phyloP scores from a whole-genome alignment of 2,113 vertebrate genomes.

The Etia nguti region DNA sequence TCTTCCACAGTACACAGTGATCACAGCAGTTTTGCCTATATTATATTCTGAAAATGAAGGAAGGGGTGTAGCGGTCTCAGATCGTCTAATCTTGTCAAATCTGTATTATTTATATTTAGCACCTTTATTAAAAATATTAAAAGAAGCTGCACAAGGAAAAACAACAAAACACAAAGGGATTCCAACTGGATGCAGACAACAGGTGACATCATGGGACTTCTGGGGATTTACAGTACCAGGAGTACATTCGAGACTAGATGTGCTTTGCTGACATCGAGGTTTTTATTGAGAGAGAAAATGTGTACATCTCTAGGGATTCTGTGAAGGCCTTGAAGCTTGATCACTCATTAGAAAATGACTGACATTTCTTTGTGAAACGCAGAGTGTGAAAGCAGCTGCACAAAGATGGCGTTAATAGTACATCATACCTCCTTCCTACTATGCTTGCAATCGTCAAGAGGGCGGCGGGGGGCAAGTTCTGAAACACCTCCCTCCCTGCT shows the following conservation, averaged over 20 bases:
- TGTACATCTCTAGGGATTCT: background rate
- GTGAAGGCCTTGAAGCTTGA: background rate
- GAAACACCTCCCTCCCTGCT: background rate
- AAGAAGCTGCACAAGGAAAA: background rate
- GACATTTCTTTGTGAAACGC: background rate
- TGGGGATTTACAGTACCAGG: background rate
- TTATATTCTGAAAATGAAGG: background rate
- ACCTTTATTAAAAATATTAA: background rate
- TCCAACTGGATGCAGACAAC: background rate
- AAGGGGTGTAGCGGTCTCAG: background rate
- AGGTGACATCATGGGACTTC: background rate
- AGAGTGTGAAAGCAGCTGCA: background rate
- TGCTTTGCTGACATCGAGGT: background rate
- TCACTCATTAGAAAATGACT: background rate
- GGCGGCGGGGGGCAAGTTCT: background rate
- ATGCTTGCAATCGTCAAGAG: background rate
- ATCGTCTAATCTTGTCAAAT: background rate
- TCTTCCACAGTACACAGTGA: background rate
- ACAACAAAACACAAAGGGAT: background rate
- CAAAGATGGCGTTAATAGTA: background rate
- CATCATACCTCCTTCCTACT: background rate
- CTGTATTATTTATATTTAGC: background rate
- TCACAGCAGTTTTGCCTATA: background rate
- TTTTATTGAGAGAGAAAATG: background rate
- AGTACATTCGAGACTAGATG: background rate